Evolutionary conservation across 23 tunicate species (phyloP).

Genomic region (Halocynthia roretzi): DNA sequence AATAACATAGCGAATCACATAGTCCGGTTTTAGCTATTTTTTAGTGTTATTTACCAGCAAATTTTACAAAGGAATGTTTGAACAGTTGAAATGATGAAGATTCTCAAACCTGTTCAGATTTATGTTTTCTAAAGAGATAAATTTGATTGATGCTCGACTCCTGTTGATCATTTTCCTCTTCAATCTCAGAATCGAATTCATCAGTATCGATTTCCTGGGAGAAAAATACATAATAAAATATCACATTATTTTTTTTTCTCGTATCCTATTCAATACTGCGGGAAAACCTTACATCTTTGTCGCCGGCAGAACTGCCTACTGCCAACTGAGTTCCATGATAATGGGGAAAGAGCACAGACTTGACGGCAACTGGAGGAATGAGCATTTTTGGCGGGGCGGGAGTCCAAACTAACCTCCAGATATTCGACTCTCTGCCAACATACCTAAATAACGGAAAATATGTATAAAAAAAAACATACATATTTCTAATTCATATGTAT

Average conservation of each 20-base stretch:
- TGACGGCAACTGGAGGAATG: constrained; percentile 65
- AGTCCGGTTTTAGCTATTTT: not conserved
- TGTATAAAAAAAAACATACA: not conserved
- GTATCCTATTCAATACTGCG: not conserved
- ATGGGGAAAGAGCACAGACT: constrained; percentile 74
- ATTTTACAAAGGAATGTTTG: not conserved
- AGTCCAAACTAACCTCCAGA: constrained; percentile 66
- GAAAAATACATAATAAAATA: constrained; percentile 6
- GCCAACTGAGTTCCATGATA: constrained; percentile 55
- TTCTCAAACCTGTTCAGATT: constrained; percentile 52
- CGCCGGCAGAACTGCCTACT: constrained; percentile 14
- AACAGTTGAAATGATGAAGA: not conserved
- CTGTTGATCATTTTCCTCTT: constrained; percentile 22
- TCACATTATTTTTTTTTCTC: no score
- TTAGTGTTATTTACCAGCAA: not conserved
- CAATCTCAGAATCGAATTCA: constrained; percentile 43
- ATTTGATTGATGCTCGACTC: constrained; percentile 24
- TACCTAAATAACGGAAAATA: constrained; percentile 1
- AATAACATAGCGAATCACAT: not conserved
- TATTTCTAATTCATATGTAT: not conserved
- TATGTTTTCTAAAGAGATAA: constrained; percentile 38
- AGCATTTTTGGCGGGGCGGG: constrained; percentile 84
- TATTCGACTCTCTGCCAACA: constrained; percentile 35
- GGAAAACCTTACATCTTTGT: not conserved
- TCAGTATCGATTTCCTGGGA: constrained; percentile 45